Base-by-base conservation (phyloP, 2,888 invertebrate genomes). In the Dexiosoma caninum region DNA sequence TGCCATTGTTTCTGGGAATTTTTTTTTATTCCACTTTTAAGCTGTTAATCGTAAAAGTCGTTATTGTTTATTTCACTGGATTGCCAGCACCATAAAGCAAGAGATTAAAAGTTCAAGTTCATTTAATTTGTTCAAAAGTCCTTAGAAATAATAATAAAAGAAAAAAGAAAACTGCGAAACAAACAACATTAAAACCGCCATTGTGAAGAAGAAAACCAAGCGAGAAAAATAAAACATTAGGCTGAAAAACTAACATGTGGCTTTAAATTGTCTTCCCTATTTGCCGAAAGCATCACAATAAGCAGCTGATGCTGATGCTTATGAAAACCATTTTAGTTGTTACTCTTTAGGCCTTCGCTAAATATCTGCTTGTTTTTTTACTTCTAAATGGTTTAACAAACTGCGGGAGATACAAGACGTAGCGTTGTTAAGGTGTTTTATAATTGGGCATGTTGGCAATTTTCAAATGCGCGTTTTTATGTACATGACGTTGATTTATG, bases 401-500 rank as follows among this genome's bases (percentile, higher is more conserved):
- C 37, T n/a, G 4, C n/a, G 42, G 51, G 3, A 37, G 46, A n/a
- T 19, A n/a, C 9, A 32, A 44, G 44, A 23, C 16, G 27, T n/a
- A 27, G 4, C 0, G 10, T 27, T 12, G 59, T 60, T 75, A 44
- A 75, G 67, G 59, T 75, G 51, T 59, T 75, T 81, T 64, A 77
- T 81, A 81, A 81, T 81, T 81, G 77, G n/a, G 64, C 70, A 42
- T 74, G 72, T 77, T 77, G 76, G 72, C 42, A 81, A 81, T 69
- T 74, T 81, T 81, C 64, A 67, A 81, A 77, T 77, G 82, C 83
- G 81, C 81, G 74, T 85, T 88, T 85, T 86, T 85, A 85, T 86
- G 87, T 85, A 79, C 83, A 83, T 88, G 88, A 89, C 89, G 86
- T 88, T 89, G 88, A 89, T 89, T 89, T 89, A 89, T 89, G 89